These are phyloP conservation scores for Ctenosaura bakeri DNA, from an alignment of 2,797 vertebrate species.

Conservation along the genomic window DNA sequence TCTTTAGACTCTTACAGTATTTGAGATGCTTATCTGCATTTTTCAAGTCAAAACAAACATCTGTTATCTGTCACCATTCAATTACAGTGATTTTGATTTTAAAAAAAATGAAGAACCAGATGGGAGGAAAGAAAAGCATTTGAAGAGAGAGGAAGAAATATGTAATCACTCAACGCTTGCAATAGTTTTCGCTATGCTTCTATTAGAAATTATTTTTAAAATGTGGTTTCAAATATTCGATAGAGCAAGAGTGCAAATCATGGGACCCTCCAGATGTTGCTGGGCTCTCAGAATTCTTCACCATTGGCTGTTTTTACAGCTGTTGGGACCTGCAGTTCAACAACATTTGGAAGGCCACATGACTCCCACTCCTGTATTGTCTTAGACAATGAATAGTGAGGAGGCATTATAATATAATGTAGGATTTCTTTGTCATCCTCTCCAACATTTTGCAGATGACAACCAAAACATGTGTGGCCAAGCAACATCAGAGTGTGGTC, in stretches of 20 bases:
- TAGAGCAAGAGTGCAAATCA: not conserved
- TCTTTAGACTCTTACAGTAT: not conserved
- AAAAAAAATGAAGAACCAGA: not conserved
- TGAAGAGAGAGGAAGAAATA: not conserved
- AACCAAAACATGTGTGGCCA: no score
- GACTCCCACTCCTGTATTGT: no score
- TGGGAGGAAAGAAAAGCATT: not conserved
- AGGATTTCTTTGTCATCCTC: no score
- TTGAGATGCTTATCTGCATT: not conserved
- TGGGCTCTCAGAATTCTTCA: no score
- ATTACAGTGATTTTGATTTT: not conserved
- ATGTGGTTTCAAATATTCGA: not conserved
- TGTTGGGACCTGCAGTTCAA: no score
- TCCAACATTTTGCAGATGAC: no score
- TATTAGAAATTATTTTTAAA: not conserved
- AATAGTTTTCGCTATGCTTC: not conserved
- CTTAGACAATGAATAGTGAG: no score
- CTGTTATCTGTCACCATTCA: not conserved
- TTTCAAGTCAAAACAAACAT: not conserved
- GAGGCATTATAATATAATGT: no score
- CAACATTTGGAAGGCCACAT: no score
- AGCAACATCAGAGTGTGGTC: no score
- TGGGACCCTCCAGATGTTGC: no score
- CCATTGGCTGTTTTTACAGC: no score
- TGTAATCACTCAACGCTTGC: not conserved